A percentile compares a stretch with the other conserved stretches of the same genome.
Evolutionary conservation across 1,140 invertebrate species (phyloP).

Genomic region (Nebria ingens): DNA sequence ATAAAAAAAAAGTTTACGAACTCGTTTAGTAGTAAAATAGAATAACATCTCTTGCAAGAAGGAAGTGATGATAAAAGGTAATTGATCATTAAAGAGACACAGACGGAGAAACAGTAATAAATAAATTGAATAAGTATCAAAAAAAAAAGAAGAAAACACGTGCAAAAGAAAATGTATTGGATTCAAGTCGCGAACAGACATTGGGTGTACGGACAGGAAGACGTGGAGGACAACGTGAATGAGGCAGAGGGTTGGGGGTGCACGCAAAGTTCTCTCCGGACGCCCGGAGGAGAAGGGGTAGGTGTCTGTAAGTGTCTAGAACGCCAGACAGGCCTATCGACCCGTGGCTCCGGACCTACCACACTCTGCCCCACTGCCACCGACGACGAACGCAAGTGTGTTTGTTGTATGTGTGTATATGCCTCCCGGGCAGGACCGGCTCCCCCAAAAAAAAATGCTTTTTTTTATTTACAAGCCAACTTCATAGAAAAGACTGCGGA

Average conservation of each 20-base stretch:
- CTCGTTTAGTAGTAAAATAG: too few relatives aligned
- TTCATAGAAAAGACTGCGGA: too few relatives aligned
- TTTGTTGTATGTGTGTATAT: not conserved
- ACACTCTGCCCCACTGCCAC: slow-evolving; percentile 7
- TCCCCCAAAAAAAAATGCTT: too few relatives aligned
- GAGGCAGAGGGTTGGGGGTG: not conserved
- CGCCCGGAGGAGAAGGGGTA: not conserved
- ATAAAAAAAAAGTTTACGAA: too few relatives aligned
- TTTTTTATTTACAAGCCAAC: not conserved
- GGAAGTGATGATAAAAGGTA: slow-evolving; percentile 1
- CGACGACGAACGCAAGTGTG: not conserved
- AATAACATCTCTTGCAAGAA: too few relatives aligned
- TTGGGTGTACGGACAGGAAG: not conserved
- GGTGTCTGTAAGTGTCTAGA: slow-evolving; percentile 4
- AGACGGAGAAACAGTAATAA: not conserved
- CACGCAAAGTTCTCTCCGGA: not conserved
- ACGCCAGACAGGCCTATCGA: slow-evolving; percentile 7
- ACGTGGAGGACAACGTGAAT: not conserved
- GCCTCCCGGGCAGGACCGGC: not conserved
- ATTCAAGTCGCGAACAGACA: not conserved
- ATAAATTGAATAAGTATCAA: not conserved
- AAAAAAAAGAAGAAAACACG: not conserved
- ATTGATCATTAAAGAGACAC: not conserved
- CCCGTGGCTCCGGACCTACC: slow-evolving; percentile 2
- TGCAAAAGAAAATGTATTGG: not conserved